Evolutionary conservation across 1,140 invertebrate genomes (phyloP), one percentile per base, ranked within the genome.

Genomic region (Drosophila navojoa): DNA sequence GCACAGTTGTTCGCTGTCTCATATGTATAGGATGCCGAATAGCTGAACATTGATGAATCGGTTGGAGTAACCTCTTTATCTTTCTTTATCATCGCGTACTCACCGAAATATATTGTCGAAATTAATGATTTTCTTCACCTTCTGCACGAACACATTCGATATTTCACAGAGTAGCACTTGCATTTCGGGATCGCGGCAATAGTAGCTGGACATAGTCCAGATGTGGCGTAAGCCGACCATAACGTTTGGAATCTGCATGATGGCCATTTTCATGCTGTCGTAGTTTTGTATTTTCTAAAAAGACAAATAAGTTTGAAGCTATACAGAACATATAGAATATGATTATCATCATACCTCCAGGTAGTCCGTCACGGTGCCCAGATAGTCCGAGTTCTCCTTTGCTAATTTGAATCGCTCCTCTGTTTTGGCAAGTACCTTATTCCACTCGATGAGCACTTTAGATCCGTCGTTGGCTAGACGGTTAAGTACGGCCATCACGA

Each of bases 191-290:
- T 97, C 96, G 0, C 84, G 93, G 11, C 94, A 94, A 81, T 96
- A 97, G 77, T 96, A 95, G 54, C 94, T 94, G 0, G 96, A 97
- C 27, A 97, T 93, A 16, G 96, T 94, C 96, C 96, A 97, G 73
- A 98, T 95, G 93, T 98, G 96, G 75, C 95, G 94, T 19, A 98
- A 92, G 11, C 96, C 96, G 79, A 97, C 96, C 93, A 97, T 96
- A 55, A 98, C 92, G 47, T 95, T 93, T 4, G 96, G 95, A 42
- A 98, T 93, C 3, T 94, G 94, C n/a, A 96, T 94, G 2, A 93
- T 94, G 61, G 96, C 95, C 92, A 93, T 93, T 60, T 94, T 93
- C 62, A 98, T 96, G 58, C 95, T 94, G 0, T 95, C 94, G 38
- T 95, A 94, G 71, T 95, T 94, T 61, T 95, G 94, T 61, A 97